A percentile compares a stretch with the other conserved stretches of the same genome.
Conservation (phyloP, 2,888 invertebrate genomes). For the Tetanocera ferruginea region DNA sequence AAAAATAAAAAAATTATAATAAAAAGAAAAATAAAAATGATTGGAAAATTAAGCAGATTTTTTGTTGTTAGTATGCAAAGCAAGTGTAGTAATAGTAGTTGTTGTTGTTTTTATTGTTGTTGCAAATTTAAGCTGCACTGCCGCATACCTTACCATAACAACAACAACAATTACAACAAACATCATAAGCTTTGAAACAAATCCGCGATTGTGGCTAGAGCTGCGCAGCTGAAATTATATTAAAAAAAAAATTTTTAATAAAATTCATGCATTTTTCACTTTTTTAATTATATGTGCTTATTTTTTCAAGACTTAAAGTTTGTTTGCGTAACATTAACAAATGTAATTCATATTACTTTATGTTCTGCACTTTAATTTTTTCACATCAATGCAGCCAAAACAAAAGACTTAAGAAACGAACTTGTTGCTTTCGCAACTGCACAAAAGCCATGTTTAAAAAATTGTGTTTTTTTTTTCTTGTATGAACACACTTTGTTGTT, state of each 20-base stretch:
- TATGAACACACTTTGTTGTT: too few species aligned
- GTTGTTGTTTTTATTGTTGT: not conserved
- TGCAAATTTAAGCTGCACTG: not conserved
- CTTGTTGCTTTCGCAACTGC: not conserved
- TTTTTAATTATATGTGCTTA: not conserved
- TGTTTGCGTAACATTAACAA: not conserved
- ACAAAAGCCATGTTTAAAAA: too few species aligned
- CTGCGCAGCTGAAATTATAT: not conserved
- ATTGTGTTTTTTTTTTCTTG: too few species aligned
- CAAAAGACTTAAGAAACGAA: constrained; percentile 17
- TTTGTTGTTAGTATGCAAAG: not conserved
- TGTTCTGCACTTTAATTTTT: not conserved
- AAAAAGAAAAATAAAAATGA: not conserved
- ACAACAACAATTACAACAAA: too few species aligned
- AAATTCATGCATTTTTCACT: not conserved
- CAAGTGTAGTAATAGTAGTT: not conserved
- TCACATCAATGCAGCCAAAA: not conserved
- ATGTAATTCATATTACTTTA: too few species aligned
- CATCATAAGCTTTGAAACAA: too few species aligned
- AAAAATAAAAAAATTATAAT: not conserved
- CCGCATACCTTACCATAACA: not conserved
- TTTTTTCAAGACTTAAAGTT: not conserved
- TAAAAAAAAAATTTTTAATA: too few species aligned
- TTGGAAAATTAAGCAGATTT: not conserved
- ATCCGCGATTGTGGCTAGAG: too few species aligned